Evolutionary conservation across 2,888 invertebrate species (phyloP), one percentile per base, ranked within the genome.

Genomic region (Troides helena): DNA sequence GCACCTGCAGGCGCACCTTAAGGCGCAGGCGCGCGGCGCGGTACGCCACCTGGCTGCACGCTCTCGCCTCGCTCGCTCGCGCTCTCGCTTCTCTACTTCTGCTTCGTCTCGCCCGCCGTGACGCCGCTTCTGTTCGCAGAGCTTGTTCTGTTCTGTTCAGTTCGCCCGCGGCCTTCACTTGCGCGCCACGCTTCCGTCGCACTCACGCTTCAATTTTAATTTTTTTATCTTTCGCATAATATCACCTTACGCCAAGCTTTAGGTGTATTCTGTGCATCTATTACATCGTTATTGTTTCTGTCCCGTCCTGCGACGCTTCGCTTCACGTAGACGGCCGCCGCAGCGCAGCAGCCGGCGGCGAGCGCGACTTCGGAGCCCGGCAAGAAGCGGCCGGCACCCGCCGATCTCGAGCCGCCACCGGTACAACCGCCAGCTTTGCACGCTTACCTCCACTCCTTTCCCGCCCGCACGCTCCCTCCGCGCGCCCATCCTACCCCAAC

Each of bases 1-100:
- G 96, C 98, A 99, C 97, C 98, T 99, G 95, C 97, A 97, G 97
- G 97, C 97, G 96, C 97, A 97, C 97, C 97, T 98, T 96, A 98
- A 98, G 97, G 97, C 98, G 95, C 98, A 98, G 96, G 96, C 97
- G 95, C 96, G 97, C 96, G 95, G 95, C 95, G 95, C 96, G 96
- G 96, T 96, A 96, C 95, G 96, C 95, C 95, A 94, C 94, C 94
- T 87, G 89, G 89, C 90, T 93, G 94, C 93, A 94, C 91, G 89
- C 90, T 89, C 90, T 80, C 79, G 80, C 81, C 79, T 80, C 80
- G 78, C 80, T 79, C 87, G 90, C 57, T 58, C 57, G 57, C 57
- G 50, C 89, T 90, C 88, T 89, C 85, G 90, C 88, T 92, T 91
- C 83, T 87, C 85, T 90, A 88, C 88, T 88, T 89, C 89, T 89